Base-by-base conservation (phyloP, 1,140 invertebrate species). In the Pogonomyrmex californicus region DNA sequence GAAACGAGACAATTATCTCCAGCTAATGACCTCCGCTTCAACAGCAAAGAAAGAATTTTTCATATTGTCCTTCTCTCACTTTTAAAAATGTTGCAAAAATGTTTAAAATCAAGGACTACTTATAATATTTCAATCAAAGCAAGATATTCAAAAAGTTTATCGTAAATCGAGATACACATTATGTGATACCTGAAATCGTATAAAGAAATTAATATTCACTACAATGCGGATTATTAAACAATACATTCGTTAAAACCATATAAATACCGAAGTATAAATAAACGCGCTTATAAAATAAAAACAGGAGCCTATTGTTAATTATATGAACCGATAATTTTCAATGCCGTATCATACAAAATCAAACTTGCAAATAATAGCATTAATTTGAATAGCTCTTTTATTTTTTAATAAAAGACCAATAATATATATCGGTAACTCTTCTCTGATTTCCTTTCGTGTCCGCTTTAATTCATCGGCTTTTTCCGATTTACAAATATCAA, bases 1-100 rank as follows among this genome's bases (percentile, higher is more conserved):
- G 60, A 77, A 77, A 76, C 33, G 36, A 78, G 60, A 85, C 54
- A 85, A 78, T 85, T 85, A 85, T 62, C 47, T 77, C 4, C 73
- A 62, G 71, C 44, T 65, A 54, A 2, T 65, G 47, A 7, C 70
- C 14, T 41, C 65, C 9, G 17, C 14, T 56, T 85, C 1, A 14
- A n/a, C 38, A 30, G 17, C 30, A 14, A 38, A 47, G 30, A 41
- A 75, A n/a, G n/a, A 65, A 65, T 23, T 30, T 33, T 76, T 51
- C 44, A 33, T 58, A 47, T 47, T 44, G 5, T 60, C 30, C 10
- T 73, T 47, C 30, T 68, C 10, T 38, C 36, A 7, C 7, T 38
- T 68, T 49, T 44, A 71, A 7, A 75, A 38, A 9, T 5, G 3
- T 4, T 17, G 23, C n/a, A 1, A 60, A 12, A 41, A 17, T 62